Evolutionary conservation across 2,888 invertebrate species (phyloP).

Genomic region (Lepidochrysops patricia): DNA sequence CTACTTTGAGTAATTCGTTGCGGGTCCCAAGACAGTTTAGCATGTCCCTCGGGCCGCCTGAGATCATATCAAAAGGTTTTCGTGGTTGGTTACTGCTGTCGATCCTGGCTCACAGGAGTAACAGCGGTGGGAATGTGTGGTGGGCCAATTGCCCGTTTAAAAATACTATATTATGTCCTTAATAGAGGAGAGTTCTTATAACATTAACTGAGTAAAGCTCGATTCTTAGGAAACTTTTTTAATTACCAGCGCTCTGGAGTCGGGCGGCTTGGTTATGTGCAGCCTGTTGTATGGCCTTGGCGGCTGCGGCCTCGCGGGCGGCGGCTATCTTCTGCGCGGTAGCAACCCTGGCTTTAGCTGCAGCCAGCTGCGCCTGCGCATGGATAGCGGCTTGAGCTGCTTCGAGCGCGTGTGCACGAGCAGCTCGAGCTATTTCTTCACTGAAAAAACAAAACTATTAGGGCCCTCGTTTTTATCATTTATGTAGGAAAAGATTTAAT

Average conservation of each 20-base stretch:
- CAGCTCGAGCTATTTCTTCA: constrained; percentile 79
- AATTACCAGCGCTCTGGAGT: constrained; percentile 76
- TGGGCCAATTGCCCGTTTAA: too few species aligned
- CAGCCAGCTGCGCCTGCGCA: constrained; percentile 81
- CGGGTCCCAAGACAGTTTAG: too few species aligned
- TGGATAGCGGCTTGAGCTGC: constrained; percentile 79
- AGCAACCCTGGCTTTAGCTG: constrained; percentile 80
- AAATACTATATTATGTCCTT: too few species aligned
- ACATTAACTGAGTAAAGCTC: not conserved
- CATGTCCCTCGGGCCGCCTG: too few species aligned
- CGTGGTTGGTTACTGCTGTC: too few species aligned
- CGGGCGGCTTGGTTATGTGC: constrained; percentile 81
- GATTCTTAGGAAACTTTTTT: not conserved
- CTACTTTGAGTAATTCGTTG: too few species aligned
- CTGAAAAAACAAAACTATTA: constrained; percentile 33
- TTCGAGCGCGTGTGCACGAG: constrained; percentile 78
- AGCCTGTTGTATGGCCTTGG: constrained; percentile 79
- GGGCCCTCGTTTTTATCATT: too few species aligned
- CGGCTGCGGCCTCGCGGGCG: constrained; percentile 82
- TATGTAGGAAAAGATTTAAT: too few species aligned
- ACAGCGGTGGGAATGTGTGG: too few species aligned
- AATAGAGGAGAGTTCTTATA: not conserved
- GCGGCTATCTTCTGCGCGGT: constrained; percentile 83
- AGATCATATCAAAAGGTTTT: too few species aligned
- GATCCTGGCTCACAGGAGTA: too few species aligned